Conservation (phyloP, 2,113 vertebrate genomes). For the Pachypanchax playfairii region DNA sequence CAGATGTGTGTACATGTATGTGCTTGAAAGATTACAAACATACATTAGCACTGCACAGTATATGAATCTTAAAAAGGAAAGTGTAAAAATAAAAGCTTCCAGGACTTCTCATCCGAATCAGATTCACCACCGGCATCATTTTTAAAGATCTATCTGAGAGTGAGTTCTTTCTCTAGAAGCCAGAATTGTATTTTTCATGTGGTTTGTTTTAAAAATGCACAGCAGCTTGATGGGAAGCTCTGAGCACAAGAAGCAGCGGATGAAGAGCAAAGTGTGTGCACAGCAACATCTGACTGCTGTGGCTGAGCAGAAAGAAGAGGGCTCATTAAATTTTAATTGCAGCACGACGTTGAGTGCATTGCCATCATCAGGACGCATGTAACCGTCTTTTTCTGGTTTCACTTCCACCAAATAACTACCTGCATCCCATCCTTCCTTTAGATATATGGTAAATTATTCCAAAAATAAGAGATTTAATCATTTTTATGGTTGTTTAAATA, state of each 20-base stretch:
- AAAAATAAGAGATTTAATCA: neutral
- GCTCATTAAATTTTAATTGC: conserved; percentile 77
- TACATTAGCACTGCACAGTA: no score
- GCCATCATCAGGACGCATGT: conserved; percentile 59
- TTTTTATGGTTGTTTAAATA: conserved; percentile 7
- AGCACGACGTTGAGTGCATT: conserved; percentile 55
- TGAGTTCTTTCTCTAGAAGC: conserved; percentile 11
- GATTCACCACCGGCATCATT: conserved; percentile 10
- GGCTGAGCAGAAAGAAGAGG: conserved; percentile 52
- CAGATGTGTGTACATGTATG: no score
- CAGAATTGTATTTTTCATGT: conserved; percentile 23
- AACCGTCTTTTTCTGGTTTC: conserved; percentile 55
- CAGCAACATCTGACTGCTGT: conserved; percentile 53
- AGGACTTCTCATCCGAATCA: neutral
- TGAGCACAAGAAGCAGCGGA: conserved; percentile 21
- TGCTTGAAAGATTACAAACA: no score
- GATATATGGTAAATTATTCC: conserved; percentile 8
- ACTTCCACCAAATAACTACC: conserved; percentile 28
- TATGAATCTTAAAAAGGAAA: no score
- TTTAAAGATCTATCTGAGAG: conserved; percentile 7
- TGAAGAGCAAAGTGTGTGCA: conserved; percentile 43
- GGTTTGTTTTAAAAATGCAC: conserved; percentile 27
- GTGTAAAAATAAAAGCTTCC: no score
- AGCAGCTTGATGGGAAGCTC: conserved; percentile 12
- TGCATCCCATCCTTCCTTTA: conserved; percentile 16